Base-by-base conservation (phyloP, 1,140 invertebrate genomes). In the Drosophila paulistorum region DNA sequence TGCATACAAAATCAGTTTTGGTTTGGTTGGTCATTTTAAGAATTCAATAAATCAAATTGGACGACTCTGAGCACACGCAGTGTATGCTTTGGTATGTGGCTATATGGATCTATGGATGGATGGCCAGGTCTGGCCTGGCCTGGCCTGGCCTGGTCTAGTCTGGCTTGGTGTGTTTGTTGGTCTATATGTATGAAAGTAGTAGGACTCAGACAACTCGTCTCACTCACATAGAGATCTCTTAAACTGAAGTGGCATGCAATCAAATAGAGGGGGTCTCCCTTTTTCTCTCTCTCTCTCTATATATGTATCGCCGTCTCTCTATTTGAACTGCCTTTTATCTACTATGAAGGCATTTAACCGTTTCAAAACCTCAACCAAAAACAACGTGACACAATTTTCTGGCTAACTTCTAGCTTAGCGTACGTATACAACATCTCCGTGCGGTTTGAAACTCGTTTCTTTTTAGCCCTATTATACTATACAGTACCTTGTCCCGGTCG, bases 361-460 rank as follows among this genome's bases (percentile, higher is more conserved):
- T 79, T 77, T 57, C 65, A 71, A 77, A 65, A 65, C 30, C 42
- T 33, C 54, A 37, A 39, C 57, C 30, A 68, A 64, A 72, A 79
- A 79, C 45, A 65, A 85, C 84, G 84, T 87, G 84, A 87, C 84
- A 87, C 84, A 87, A 87, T 87, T 87, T 89, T 87, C 83, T 79
- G 62, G 66, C 45, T 51, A 51, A 51, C 45, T 51, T 51, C 45
- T 51, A 48, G 45, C 45, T 9, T 17, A 14, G 9, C 7, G 35
- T 48, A 30, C 30, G 14, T 20, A 14, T 45, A 14, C 45, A 10
- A 20, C 45, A 51, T 51, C 78, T 75, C 78, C 77, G 79, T 79
- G 78, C 71, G 68, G 71, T 7, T 26, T 79, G 59, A 83, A 86
- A 87, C 83, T 87, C 68, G 83, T 86, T 86, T 89, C 64, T 57